Percentiles rank a stretch among this genome's conserved stretches.
Conservation (phyloP, 1,140 invertebrate genomes). For the Aphidius ervi region DNA sequence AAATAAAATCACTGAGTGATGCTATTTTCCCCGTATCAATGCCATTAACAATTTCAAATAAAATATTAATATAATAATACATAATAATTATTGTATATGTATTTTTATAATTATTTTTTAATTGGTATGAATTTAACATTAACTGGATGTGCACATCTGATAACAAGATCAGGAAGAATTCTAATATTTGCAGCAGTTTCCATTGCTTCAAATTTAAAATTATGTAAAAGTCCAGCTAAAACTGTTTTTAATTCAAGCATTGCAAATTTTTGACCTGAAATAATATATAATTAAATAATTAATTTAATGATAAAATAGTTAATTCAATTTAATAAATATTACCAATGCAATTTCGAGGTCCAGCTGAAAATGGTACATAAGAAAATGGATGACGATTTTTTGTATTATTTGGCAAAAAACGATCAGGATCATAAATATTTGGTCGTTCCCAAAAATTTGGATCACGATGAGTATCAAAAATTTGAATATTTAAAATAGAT, state of each 20-base stretch:
- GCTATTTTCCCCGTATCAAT: too few species aligned
- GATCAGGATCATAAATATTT: conserved; percentile 24
- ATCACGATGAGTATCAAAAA: conserved; percentile 51
- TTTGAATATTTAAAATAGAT: conserved; percentile 33
- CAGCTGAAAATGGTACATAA: conserved; percentile 56
- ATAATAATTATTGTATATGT: neutral
- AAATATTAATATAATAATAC: too few species aligned
- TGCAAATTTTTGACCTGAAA: conserved; percentile 65
- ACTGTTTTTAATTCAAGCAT: conserved; percentile 70
- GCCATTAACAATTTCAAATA: too few species aligned
- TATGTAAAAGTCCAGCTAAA: conserved; percentile 60
- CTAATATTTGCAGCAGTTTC: neutral
- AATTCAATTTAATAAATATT: neutral
- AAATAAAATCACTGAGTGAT: too few species aligned
- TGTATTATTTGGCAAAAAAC: conserved; percentile 60
- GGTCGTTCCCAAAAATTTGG: conserved; percentile 47
- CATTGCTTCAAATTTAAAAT: conserved; percentile 16
- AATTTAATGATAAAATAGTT: conserved; percentile 2
- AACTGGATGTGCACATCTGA: conserved; percentile 6
- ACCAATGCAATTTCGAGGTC: conserved; percentile 58
- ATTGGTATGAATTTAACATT: conserved; percentile 13
- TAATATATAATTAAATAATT: neutral
- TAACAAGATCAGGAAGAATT: neutral
- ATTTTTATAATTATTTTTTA: too few species aligned
- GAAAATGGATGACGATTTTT: conserved; percentile 44